These are phyloP conservation scores for Saccostrea glomerata DNA, from an alignment of 1,140 invertebrate species.

Conservation along the genomic window DNA sequence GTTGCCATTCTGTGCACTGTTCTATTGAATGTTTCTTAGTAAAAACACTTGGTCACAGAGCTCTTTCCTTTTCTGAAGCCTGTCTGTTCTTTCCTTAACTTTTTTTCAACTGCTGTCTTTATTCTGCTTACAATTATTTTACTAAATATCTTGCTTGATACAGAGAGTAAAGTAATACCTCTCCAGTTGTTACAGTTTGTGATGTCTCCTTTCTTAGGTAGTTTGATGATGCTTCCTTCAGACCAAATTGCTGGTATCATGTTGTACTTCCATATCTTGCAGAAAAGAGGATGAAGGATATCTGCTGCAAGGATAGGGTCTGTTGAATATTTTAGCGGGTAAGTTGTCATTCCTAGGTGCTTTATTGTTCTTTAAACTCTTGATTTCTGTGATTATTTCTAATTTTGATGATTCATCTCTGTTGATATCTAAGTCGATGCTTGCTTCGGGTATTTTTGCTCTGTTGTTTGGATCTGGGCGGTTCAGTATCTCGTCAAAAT, in stretches of 20 bases:
- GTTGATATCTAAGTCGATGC: not conserved
- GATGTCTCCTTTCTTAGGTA: constrained; percentile 56
- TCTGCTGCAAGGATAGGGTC: too few species aligned
- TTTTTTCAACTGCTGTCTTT: too few species aligned
- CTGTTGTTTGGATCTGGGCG: too few species aligned
- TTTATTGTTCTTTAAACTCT: constrained; percentile 20
- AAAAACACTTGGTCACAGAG: constrained; percentile 58
- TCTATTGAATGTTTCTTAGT: constrained; percentile 62
- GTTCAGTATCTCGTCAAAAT: too few species aligned
- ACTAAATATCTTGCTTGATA: too few species aligned
- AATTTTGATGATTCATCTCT: constrained; percentile 2
- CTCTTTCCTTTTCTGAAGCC: constrained; percentile 41
- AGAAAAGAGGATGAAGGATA: constrained; percentile 43
- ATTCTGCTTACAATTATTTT: too few species aligned
- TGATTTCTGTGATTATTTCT: constrained; percentile 27
- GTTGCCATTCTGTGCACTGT: constrained; percentile 66
- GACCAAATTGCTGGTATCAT: too few species aligned
- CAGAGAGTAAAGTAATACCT: constrained; percentile 62
- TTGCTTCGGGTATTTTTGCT: not conserved
- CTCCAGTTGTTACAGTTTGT: constrained; percentile 60
- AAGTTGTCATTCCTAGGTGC: constrained; percentile 34
- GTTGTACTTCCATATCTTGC: too few species aligned
- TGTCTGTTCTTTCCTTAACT: too few species aligned
- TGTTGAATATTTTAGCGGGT: constrained; percentile 18
- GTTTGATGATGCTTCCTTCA: too few species aligned